Conservation (phyloP, 1,140 invertebrate genomes). For the Antheraea mylitta region DNA sequence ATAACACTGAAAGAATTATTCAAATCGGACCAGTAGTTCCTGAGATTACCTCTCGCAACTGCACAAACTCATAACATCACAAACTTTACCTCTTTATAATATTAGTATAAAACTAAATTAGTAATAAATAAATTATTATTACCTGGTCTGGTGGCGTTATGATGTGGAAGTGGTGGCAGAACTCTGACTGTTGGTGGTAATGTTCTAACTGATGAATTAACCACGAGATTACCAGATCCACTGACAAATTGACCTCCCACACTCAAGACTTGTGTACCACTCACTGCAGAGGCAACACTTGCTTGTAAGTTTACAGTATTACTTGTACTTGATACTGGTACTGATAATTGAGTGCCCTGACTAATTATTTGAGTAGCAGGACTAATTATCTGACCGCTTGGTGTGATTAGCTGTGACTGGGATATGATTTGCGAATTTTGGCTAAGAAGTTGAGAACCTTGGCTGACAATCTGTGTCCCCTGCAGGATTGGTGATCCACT, state of each 20-base stretch:
- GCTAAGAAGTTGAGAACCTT: constrained; percentile 58
- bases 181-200: constrained; percentile 62
- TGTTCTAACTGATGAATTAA: constrained; percentile 60
- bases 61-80: too few species aligned
- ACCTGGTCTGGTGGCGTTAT: constrained; percentile 64
- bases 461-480: constrained; percentile 62
- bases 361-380: constrained; percentile 70
- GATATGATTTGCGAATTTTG: constrained; percentile 62
- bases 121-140: constrained; percentile 19
- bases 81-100: too few species aligned
- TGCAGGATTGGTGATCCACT: constrained; percentile 64
- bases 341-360: constrained; percentile 49
- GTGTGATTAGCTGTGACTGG: constrained; percentile 54
- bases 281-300: constrained; percentile 47
- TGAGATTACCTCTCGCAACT: too few species aligned
- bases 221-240: constrained; percentile 53
- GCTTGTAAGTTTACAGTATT: constrained; percentile 47
- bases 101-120: too few species aligned
- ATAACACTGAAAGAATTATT: too few species aligned
- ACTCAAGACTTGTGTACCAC: constrained; percentile 60
- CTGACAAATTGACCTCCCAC: constrained; percentile 57
- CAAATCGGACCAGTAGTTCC: too few species aligned
- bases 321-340: constrained; percentile 38
- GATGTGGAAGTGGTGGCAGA: constrained; percentile 55
- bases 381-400: constrained; percentile 61